Base-by-base conservation (phyloP, 2,888 invertebrate species). In the Sesamia inferens region DNA sequence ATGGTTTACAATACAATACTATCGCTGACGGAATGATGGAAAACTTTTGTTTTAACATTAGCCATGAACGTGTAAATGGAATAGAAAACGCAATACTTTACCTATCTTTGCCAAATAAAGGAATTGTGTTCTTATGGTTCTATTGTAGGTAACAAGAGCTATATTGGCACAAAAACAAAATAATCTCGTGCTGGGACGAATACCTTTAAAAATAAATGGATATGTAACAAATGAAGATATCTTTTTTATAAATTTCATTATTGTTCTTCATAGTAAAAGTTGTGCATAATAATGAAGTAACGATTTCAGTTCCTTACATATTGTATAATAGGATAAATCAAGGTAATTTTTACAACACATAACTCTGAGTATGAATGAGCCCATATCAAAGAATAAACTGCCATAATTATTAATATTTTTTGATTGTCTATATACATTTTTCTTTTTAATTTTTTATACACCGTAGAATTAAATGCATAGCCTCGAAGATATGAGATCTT, bases 21-120 rank as follows among this genome's bases (percentile, higher is more conserved):
- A 51, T 31, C 42, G 57, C 11, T 76, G 67, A 64, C 19, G 22
- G 70, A 59, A 39, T 39, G 67, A 71, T 71, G 39, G 55, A 54
- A 65, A 76, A 42, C n/a, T 51, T 67, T 71, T 76, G 62, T 59
- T 19, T 42, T 4, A 54, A 68, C 66, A 47, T 8, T 76, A 73
- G 13, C 48, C 77, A 51, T 68, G 68, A 58, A 63, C 19, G 66
- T 66, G 44, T n/a, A 3, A 51, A 44, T 13, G 10, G 24, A 3
- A 6, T 68, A 55, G 24, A 42, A 51, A 39, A 42, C 16, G 8
- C 24, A 44, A 51, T 13, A 61, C 5, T 68, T 58, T 66, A 55
- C 6, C 1, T 65, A 48, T 58, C 7, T 4, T n/a, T 13, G 55
- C 68, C 66, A 44, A 69, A 69, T 81, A 69, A 63, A 73, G 66